Percentiles rank a stretch among this genome's conserved stretches.
Evolutionary conservation across 2,797 vertebrate species (phyloP).

Genomic region (Ctenosaura bakeri): DNA sequence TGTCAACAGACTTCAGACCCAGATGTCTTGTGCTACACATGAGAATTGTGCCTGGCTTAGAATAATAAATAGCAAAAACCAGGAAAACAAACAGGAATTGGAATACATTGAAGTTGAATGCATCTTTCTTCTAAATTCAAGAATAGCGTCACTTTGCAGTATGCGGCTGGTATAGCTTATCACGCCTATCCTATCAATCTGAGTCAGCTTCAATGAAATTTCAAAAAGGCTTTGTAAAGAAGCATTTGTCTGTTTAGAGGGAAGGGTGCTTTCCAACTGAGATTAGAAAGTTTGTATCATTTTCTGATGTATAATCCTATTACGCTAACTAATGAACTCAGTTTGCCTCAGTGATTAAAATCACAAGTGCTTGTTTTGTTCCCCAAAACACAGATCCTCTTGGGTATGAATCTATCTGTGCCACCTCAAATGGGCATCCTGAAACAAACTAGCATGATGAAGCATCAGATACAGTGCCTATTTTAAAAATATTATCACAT

Average conservation of each 20-base stretch:
- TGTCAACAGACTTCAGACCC: not conserved
- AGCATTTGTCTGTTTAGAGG: constrained; percentile 68
- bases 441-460: constrained; percentile 46
- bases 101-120: constrained; percentile 59
- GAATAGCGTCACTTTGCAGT: constrained; percentile 61
- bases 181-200: constrained; percentile 71
- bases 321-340: constrained; percentile 74
- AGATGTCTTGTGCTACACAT: not conserved
- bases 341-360: constrained; percentile 70
- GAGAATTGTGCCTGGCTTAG: constrained; percentile 30
- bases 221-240: constrained; percentile 69
- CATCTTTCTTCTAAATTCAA: constrained; percentile 68
- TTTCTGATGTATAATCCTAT: constrained; percentile 75
- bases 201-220: constrained; percentile 61
- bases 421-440: constrained; percentile 48
- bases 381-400: constrained; percentile 67
- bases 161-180: constrained; percentile 54
- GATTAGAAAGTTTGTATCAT: constrained; percentile 70
- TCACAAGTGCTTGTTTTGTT: constrained; percentile 64
- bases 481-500: constrained; percentile 54
- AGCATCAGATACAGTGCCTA: constrained; percentile 13
- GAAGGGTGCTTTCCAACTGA: constrained; percentile 67
- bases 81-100: constrained; percentile 62
- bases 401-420: constrained; percentile 60
- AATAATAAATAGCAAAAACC: constrained; percentile 28